These are phyloP conservation scores for Sturmia bella DNA, from an alignment of 2,888 invertebrate genomes.

Conservation along the genomic window DNA sequence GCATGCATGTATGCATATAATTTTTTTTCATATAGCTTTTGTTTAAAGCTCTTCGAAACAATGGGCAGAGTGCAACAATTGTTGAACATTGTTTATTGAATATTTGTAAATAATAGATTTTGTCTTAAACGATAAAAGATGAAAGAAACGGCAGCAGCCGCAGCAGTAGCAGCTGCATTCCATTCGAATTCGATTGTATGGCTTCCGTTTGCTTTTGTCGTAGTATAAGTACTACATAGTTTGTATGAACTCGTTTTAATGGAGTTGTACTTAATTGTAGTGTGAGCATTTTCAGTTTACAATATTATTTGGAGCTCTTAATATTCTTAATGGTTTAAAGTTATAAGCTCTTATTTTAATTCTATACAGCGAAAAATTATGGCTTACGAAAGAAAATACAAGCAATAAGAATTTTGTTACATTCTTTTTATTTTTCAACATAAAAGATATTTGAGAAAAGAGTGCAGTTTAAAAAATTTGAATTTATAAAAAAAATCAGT, in stretches of 20 bases:
- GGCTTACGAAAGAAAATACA: too few species aligned
- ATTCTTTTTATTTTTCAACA: too few species aligned
- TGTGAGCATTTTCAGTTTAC: constrained; percentile 21
- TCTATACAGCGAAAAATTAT: too few species aligned
- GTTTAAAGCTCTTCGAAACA: constrained; percentile 45
- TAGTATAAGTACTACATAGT: too few species aligned
- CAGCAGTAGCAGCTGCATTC: neutral
- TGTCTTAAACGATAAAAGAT: constrained; percentile 40
- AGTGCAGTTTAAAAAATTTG: too few species aligned
- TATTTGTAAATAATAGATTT: constrained; percentile 50
- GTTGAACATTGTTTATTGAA: constrained; percentile 43
- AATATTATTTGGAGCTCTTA: constrained; percentile 16
- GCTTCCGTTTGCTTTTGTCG: constrained; percentile 26
- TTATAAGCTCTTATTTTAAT: constrained; percentile 4
- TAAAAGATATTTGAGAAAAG: too few species aligned
- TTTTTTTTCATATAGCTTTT: constrained; percentile 11
- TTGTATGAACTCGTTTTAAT: neutral
- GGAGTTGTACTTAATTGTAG: constrained; percentile 3
- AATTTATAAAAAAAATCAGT: too few species aligned
- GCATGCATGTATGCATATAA: too few species aligned
- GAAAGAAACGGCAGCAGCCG: neutral
- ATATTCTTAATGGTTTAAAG: constrained; percentile 29
- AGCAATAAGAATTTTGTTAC: too few species aligned
- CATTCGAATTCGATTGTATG: constrained; percentile 18
- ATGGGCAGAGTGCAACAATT: constrained; percentile 37